Base-by-base conservation (phyloP, 2,113 vertebrate genomes). In the Xiphophorus maculatus region DNA sequence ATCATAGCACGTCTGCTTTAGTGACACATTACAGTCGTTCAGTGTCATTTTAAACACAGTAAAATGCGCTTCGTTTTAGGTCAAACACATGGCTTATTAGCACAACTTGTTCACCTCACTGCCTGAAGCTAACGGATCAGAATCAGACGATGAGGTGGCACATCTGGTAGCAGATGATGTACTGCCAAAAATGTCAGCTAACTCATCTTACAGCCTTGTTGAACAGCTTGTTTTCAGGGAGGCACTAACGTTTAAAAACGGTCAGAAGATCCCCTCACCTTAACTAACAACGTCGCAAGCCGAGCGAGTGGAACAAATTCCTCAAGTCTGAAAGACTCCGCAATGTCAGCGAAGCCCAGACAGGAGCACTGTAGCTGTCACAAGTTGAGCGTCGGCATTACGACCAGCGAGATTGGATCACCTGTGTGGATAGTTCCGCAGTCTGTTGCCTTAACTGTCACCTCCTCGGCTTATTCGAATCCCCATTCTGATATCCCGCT, bases 111-210 rank as follows among this genome's bases (percentile, higher is more conserved):
- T 48, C 51, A 68, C 66, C 44, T 78, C 63, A n/a, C 8, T 5
- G 30, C n/a, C 44, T 72, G 40, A 5, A 67, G 88, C 80, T 72
- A 85, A 44, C 66, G 33, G 71, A 62, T 1, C 67, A 51, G 70
- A 61, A 69, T 74, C 82, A 69, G 81, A 79, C 82, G 91, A 74
- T 91, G 90, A 93, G 83, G 89, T 92, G 93, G 90, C 91, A 94
- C 91, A 88, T 93, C 87, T 92, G 89, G 76, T 64, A 60, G 51
- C 60, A 77, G 61, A 30, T 17, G 51, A 62, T 60, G 62, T 12
- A 40, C 37, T 25, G 32, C 25, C 17, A 63, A 4, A 51, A 51
- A 54, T 63, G 54, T 61, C 69, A 64, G 68, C 51, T 63, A 65
- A 84, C 71, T 78, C 69, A 69, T 40, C 77, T 17, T 19, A 48